phyloP scores from a whole-genome alignment of 2,888 invertebrate genomes.

The Scaptomyza polygonia region DNA sequence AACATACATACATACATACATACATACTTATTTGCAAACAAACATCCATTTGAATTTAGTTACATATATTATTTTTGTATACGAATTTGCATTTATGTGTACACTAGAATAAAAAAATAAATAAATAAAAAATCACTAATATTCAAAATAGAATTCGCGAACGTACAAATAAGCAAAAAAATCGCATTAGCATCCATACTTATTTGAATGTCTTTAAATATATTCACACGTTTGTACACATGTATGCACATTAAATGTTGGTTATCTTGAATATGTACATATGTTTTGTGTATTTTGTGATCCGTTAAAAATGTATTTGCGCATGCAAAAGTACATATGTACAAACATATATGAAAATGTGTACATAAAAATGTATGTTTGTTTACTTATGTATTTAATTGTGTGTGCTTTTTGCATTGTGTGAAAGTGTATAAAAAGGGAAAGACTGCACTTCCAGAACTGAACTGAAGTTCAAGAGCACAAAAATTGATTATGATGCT shows the following conservation, averaged over 20 bases:
- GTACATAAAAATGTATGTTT: not conserved
- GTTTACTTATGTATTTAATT: not conserved
- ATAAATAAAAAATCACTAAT: slow-evolving; percentile 15
- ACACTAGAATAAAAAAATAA: slow-evolving; percentile 1
- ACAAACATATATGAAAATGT: not conserved
- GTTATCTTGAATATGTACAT: slow-evolving; percentile 19
- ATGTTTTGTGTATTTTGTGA: slow-evolving; percentile 9
- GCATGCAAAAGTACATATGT: not conserved
- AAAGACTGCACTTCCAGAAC: slow-evolving; percentile 58
- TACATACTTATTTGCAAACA: slow-evolving; percentile 1
- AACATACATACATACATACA: slow-evolving; percentile 13
- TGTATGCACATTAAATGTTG: slow-evolving; percentile 12
- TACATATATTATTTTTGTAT: slow-evolving; percentile 8
- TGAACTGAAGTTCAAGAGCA: slow-evolving; percentile 75
- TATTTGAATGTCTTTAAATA: slow-evolving; percentile 10
- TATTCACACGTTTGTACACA: not conserved
- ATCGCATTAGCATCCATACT: not conserved
- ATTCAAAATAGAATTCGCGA: slow-evolving; percentile 41
- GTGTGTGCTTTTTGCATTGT: not conserved
- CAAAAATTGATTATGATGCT: slow-evolving; percentile 69
- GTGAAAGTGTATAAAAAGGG: slow-evolving; percentile 24
- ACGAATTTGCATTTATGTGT: slow-evolving; percentile 8
- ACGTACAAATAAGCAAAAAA: slow-evolving; percentile 7
- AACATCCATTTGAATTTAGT: slow-evolving; percentile 10
- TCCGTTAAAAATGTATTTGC: slow-evolving; percentile 13